Percentiles rank a stretch among this genome's conserved stretches.
phyloP scores from a whole-genome alignment of 1,140 invertebrate genomes.

The Prorops nasuta region DNA sequence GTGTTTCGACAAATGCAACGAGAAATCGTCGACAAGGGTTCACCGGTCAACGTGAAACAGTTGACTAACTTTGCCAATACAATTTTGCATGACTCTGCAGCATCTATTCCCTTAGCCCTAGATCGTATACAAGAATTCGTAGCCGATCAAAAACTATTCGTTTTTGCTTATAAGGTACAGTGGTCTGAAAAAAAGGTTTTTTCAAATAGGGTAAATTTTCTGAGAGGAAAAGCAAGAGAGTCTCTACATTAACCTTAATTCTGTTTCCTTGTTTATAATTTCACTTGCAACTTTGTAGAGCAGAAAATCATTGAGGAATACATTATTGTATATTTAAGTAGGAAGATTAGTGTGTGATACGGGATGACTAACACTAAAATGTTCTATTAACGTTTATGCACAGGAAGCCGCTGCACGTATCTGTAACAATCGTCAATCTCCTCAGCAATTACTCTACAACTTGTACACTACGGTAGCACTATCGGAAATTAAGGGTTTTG shows the following conservation, averaged over 20 bases:
- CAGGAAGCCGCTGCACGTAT: slow-evolving; percentile 66
- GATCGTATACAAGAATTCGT: slow-evolving; percentile 57
- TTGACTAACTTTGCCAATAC: slow-evolving; percentile 65
- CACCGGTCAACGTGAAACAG: slow-evolving; percentile 51
- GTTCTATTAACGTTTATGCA: slow-evolving; percentile 22
- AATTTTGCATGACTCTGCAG: slow-evolving; percentile 60
- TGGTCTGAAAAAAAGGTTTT: not conserved
- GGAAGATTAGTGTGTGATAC: too few relatives aligned
- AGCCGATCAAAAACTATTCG: slow-evolving; percentile 62
- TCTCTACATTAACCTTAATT: too few relatives aligned
- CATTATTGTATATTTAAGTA: too few relatives aligned
- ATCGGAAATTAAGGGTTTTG: slow-evolving; percentile 80
- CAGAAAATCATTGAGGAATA: too few relatives aligned
- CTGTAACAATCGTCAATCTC: slow-evolving; percentile 71
- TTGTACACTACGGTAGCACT: slow-evolving; percentile 76
- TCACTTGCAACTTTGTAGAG: too few relatives aligned
- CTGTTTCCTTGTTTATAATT: too few relatives aligned
- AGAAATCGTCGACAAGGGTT: slow-evolving; percentile 28
- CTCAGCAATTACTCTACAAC: slow-evolving; percentile 78
- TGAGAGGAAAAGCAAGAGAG: too few relatives aligned
- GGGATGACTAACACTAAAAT: too few relatives aligned
- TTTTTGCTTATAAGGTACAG: slow-evolving; percentile 63
- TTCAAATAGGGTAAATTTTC: not conserved
- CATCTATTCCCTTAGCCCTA: slow-evolving; percentile 54
- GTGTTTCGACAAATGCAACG: slow-evolving; percentile 59